Evolutionary conservation across 1,140 invertebrate genomes (phyloP).

Genomic region (Drosophila bocqueti): DNA sequence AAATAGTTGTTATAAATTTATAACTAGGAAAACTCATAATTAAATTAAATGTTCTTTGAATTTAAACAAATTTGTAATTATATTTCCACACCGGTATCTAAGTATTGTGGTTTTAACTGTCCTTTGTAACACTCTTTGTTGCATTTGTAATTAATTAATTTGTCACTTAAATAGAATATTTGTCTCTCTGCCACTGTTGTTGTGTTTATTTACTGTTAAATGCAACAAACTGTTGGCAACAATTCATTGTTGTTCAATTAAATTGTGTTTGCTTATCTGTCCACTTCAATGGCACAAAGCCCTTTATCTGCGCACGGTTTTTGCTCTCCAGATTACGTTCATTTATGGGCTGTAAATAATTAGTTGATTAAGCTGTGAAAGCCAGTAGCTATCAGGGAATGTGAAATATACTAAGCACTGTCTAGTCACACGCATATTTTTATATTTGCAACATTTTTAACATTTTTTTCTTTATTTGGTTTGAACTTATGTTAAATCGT

Average conservation of each 20-base stretch:
- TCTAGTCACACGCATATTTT: slow-evolving; percentile 27
- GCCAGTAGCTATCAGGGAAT: slow-evolving; percentile 15
- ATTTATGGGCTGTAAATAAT: slow-evolving; percentile 60
- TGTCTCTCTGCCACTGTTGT: background rate
- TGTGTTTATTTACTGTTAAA: slow-evolving; percentile 26
- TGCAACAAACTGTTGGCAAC: slow-evolving; percentile 14
- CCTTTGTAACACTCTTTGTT: slow-evolving; percentile 8
- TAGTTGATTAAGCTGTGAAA: slow-evolving; percentile 44
- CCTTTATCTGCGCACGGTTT: slow-evolving; percentile 27
- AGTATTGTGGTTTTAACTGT: background rate
- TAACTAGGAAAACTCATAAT: background rate
- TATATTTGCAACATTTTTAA: slow-evolving; percentile 4
- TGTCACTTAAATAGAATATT: slow-evolving; percentile 7
- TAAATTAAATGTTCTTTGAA: too few relatives aligned
- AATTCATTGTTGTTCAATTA: slow-evolving; percentile 30
- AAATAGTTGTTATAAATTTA: background rate
- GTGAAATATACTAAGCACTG: slow-evolving; percentile 12
- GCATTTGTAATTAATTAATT: slow-evolving; percentile 15
- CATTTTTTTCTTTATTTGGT: slow-evolving; percentile 23
- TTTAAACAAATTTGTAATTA: slow-evolving; percentile 1
- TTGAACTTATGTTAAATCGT: slow-evolving; percentile 30
- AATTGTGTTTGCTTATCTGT: slow-evolving; percentile 34
- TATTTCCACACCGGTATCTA: background rate
- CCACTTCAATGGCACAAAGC: slow-evolving; percentile 28
- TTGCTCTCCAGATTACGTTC: slow-evolving; percentile 40